Percentiles rank a stretch among this genome's conserved stretches.
Evolutionary conservation across 2,113 vertebrate species (phyloP).

Genomic region (Anhinga anhinga): DNA sequence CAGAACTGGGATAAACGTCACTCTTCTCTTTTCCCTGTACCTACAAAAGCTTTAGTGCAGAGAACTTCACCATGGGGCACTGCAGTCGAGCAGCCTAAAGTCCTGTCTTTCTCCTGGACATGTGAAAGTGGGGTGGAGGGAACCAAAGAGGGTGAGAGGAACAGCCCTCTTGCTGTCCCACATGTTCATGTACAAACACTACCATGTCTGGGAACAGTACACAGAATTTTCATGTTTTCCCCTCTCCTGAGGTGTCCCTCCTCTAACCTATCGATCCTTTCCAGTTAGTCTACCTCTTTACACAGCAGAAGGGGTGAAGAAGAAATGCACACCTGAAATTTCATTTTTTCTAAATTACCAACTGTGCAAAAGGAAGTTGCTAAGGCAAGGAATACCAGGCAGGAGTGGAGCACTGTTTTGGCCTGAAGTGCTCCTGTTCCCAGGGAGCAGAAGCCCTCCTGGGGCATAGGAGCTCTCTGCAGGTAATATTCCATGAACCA

Average conservation of each 20-base stretch:
- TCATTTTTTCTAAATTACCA: neutral
- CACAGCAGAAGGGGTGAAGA: neutral
- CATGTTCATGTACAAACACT: fast-evolving
- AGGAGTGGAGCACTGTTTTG: fast-evolving
- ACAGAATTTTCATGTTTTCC: neutral
- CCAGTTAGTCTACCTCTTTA: neutral
- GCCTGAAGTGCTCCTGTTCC: neutral
- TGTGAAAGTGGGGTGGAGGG: neutral
- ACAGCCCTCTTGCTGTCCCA: neutral
- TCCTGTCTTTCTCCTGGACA: neutral
- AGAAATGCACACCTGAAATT: neutral
- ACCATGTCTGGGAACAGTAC: neutral
- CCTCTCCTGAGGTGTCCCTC: neutral
- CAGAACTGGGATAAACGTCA: neutral
- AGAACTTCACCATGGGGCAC: neutral
- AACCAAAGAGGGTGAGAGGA: neutral
- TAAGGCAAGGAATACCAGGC: neutral
- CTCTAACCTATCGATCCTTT: neutral
- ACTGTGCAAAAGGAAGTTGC: neutral
- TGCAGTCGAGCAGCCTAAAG: neutral
- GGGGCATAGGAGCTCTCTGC: neutral
- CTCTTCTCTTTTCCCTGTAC: neutral
- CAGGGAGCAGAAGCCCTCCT: neutral
- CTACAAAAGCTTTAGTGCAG: neutral
- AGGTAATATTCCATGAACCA: neutral